These are phyloP conservation scores for Sapayoa aenigma DNA, from an alignment of 2,113 vertebrate genomes.

Conservation along the genomic window DNA sequence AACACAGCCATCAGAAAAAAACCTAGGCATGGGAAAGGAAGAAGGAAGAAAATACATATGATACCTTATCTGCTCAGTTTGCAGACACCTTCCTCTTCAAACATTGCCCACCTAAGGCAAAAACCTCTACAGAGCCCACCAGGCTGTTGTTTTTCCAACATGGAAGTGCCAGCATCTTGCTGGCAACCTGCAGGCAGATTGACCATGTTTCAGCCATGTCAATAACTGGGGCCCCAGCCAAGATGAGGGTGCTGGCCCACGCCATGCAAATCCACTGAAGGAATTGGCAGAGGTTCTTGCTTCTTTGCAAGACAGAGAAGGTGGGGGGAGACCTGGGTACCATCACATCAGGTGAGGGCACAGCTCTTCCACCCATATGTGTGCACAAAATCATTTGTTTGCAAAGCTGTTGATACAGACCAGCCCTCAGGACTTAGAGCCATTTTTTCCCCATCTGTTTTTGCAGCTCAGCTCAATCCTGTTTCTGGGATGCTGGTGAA, in stretches of 20 bases:
- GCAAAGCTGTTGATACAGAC: background rate
- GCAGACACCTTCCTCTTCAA: background rate
- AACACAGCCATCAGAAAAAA: background rate
- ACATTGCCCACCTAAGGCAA: background rate
- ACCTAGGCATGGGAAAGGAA: background rate
- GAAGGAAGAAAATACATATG: background rate
- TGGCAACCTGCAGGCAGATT: background rate
- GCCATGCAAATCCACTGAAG: background rate
- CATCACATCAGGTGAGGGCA: background rate
- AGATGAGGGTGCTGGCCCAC: background rate
- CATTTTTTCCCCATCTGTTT: background rate
- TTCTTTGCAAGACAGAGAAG: background rate
- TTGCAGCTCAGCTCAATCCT: background rate
- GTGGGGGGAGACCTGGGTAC: background rate
- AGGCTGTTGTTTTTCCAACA: background rate
- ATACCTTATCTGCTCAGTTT: background rate
- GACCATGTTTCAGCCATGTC: background rate
- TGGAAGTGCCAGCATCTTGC: background rate
- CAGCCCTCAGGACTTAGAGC: background rate
- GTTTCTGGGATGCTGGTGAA: background rate
- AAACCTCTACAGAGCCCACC: background rate
- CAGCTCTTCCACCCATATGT: accelerated
- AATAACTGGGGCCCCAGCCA: background rate
- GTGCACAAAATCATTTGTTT: background rate
- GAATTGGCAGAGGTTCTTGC: background rate